phyloP scores from a whole-genome alignment of 2,797 vertebrate species.

The Aphelocoma californica region DNA sequence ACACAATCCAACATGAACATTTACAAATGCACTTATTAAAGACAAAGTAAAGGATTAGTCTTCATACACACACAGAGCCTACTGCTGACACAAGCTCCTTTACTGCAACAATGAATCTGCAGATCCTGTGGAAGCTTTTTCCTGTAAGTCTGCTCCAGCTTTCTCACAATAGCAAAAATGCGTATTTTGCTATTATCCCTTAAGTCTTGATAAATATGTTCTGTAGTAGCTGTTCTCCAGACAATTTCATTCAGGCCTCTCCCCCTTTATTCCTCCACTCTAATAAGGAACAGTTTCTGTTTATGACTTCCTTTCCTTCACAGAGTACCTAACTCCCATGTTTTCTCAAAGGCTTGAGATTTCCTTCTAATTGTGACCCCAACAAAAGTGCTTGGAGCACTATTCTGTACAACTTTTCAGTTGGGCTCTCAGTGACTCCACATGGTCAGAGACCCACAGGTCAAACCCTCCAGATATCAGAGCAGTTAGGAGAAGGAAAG shows the following conservation, averaged over 20 bases:
- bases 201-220: not conserved
- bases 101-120: not conserved
- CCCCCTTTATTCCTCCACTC: conserved; percentile 9
- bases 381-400: conserved; percentile 34
- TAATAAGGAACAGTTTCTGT: conserved; percentile 47
- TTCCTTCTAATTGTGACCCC: conserved; percentile 64
- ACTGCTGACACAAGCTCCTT: conserved; percentile 28
- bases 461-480: conserved; percentile 51
- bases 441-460: conserved; percentile 53
- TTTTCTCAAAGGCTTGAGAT: conserved; percentile 58
- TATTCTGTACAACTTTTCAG: conserved; percentile 32
- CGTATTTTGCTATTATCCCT: not conserved
- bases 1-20: not conserved
- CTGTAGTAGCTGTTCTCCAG: conserved; percentile 20
- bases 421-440: conserved; percentile 38
- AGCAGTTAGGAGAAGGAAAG: conserved; percentile 45
- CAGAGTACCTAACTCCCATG: conserved; percentile 12
- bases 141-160: not conserved
- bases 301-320: conserved; percentile 62
- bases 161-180: conserved; percentile 11
- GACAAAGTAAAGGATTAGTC: conserved; percentile 31
- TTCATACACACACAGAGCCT: not conserved
- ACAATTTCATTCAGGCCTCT: not conserved
- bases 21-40: conserved; percentile 9
- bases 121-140: not conserved